These are phyloP conservation scores for Pandemis corylana DNA, from an alignment of 2,888 invertebrate species.

Conservation along the genomic window DNA sequence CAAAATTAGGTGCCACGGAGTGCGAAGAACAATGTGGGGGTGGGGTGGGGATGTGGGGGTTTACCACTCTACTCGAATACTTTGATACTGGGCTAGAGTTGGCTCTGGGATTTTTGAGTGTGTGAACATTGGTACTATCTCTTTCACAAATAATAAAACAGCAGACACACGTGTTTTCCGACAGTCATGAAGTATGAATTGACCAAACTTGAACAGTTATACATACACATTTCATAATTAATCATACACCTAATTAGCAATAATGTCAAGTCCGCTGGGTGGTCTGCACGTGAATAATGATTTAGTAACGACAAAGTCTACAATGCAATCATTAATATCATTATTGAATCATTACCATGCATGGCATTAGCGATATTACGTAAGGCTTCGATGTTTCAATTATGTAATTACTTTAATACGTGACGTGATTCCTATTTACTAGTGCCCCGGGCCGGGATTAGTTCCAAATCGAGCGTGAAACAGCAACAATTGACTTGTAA, in stretches of 20 bases:
- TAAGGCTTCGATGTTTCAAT: constrained; percentile 33
- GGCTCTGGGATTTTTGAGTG: no score
- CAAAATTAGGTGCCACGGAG: no score
- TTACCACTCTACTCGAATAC: no score
- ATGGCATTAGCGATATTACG: constrained; percentile 30
- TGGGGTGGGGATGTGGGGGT: no score
- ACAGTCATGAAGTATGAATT: not conserved
- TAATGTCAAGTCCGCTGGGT: constrained; percentile 32
- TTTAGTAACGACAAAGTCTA: constrained; percentile 31
- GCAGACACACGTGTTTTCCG: no score
- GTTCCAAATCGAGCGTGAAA: not conserved
- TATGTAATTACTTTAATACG: constrained; percentile 29
- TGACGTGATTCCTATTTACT: constrained; percentile 12
- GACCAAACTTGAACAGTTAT: not conserved
- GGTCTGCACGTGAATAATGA: constrained; percentile 31
- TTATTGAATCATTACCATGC: constrained; percentile 36
- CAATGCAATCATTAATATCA: constrained; percentile 21
- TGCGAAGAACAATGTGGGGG: no score
- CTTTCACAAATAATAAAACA: no score
- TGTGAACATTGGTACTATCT: no score
- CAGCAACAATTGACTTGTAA: not conserved
- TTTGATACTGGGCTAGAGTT: no score
- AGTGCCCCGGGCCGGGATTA: not conserved
- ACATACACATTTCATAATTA: not conserved
- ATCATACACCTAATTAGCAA: constrained; percentile 29